Conservation (phyloP, 2,888 invertebrate genomes). For the Dynastes maya region DNA sequence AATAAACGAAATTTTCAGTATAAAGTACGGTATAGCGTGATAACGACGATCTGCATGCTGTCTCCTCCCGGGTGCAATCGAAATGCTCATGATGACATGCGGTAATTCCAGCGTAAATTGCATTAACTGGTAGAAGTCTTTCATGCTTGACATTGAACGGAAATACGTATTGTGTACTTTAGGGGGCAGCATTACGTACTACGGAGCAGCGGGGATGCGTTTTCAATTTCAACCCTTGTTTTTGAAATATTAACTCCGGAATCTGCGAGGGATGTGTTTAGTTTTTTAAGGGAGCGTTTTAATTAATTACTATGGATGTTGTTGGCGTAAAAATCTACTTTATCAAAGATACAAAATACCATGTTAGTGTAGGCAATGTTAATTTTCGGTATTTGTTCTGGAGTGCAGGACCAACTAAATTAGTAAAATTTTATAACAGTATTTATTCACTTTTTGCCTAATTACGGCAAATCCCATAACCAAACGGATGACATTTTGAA, state of each 20-base stretch:
- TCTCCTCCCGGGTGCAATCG: conserved; percentile 19
- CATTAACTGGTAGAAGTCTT: conserved; percentile 41
- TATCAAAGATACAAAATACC: too few species aligned
- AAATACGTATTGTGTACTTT: conserved; percentile 9
- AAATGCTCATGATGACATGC: conserved; percentile 40
- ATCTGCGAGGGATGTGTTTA: background rate
- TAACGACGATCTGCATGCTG: background rate
- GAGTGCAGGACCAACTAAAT: too few species aligned
- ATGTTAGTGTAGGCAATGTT: too few species aligned
- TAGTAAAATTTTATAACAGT: too few species aligned
- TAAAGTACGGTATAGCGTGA: conserved; percentile 23
- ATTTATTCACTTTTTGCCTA: too few species aligned
- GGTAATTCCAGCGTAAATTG: conserved; percentile 38
- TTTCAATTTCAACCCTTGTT: conserved; percentile 42
- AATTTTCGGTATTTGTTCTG: too few species aligned
- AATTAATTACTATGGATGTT: conserved; percentile 34
- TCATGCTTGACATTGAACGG: conserved; percentile 29
- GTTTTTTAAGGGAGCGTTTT: conserved; percentile 14
- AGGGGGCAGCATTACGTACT: background rate
- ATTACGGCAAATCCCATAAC: too few species aligned
- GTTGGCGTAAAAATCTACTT: background rate
- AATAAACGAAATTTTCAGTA: conserved; percentile 13
- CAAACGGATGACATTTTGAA: too few species aligned
- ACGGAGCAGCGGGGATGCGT: background rate
- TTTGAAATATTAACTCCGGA: conserved; percentile 24